Conservation (phyloP, 2,888 invertebrate genomes). For the Oligia latruncula region DNA sequence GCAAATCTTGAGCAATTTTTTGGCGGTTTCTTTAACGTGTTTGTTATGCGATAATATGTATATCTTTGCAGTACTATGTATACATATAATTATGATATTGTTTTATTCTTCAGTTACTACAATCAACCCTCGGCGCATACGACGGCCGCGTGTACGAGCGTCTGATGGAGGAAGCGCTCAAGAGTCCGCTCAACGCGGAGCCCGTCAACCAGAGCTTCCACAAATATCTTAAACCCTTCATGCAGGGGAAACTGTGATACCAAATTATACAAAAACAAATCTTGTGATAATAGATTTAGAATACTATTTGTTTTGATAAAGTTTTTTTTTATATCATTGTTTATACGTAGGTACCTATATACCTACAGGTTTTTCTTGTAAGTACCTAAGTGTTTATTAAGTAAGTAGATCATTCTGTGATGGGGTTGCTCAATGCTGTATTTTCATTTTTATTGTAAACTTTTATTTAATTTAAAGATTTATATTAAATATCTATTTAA, state of each 20-base stretch:
- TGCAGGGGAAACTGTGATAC: conserved; percentile 92
- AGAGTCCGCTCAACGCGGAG: conserved; percentile 94
- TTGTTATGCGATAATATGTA: background rate
- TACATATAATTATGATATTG: background rate
- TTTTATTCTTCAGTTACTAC: conserved; percentile 74
- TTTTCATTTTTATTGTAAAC: background rate
- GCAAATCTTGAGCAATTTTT: background rate
- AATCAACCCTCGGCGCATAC: conserved; percentile 93
- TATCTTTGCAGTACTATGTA: background rate
- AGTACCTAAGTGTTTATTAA: background rate
- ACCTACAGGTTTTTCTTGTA: background rate
- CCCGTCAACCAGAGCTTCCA: conserved; percentile 93
- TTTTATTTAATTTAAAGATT: background rate
- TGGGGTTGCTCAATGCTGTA: conserved; percentile 27
- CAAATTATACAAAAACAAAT: background rate
- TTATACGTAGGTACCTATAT: background rate
- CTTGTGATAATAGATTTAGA: conserved; percentile 21
- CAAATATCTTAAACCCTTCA: conserved; percentile 93
- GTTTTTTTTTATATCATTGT: background rate
- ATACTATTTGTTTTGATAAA: conserved; percentile 2
- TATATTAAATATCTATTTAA: background rate
- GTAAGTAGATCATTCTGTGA: conserved; percentile 21
- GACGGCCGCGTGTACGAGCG: conserved; percentile 96
- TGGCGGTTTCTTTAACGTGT: background rate
- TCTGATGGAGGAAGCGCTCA: conserved; percentile 93